Evolutionary conservation across 2,797 vertebrate genomes (phyloP).

Genomic region (Buphagus erythrorhynchus): DNA sequence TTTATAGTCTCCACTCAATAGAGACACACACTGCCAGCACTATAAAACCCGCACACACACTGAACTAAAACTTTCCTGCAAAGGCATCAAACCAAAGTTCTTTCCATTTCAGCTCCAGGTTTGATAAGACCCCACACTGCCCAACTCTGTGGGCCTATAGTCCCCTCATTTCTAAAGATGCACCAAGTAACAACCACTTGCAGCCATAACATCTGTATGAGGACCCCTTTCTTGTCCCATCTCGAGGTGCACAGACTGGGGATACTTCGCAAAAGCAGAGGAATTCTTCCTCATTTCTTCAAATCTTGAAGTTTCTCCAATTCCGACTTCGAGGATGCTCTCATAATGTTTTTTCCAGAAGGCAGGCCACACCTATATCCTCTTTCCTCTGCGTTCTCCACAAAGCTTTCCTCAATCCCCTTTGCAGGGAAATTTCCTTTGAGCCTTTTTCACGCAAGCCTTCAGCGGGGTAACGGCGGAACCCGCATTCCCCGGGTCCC

Average conservation of each 20-base stretch:
- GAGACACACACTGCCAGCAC: not conserved
- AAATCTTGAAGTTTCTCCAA: not conserved
- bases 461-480: not conserved
- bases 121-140: not conserved
- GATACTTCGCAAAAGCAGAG: rapidly evolving
- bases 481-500: rapidly evolving
- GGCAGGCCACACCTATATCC: conserved; percentile 57
- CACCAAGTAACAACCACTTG: not conserved
- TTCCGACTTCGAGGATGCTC: conserved; percentile 25
- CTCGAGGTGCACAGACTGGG: rapidly evolving
- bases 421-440: not conserved
- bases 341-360: conserved; percentile 4
- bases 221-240: not conserved
- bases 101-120: not conserved
- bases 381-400: conserved; percentile 4
- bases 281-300: not conserved
- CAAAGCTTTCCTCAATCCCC: not conserved
- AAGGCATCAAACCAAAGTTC: not conserved
- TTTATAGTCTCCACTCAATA: not conserved
- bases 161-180: not conserved
- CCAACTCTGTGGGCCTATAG: not conserved
- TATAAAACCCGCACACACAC: not conserved
- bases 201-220: rapidly evolving
- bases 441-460: not conserved
- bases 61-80: not conserved